Percentiles rank a stretch among this genome's conserved stretches.
phyloP scores from a whole-genome alignment of 1,140 invertebrate species.

The Sycophila sp. region DNA sequence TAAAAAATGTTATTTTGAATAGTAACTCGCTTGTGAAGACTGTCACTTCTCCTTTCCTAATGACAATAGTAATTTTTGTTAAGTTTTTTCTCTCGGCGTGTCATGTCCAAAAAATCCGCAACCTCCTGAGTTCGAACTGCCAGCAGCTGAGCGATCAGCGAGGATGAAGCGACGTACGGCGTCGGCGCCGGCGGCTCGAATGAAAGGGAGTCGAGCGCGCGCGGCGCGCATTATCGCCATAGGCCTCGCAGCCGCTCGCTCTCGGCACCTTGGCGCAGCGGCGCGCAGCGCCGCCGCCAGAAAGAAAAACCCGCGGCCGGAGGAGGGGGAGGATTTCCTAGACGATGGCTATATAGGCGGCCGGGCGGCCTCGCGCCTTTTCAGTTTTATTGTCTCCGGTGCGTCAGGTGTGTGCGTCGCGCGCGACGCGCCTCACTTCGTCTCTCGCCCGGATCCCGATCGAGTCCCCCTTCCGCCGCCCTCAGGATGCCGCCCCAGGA shows the following conservation, averaged over 20 bases:
- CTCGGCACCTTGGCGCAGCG: background rate
- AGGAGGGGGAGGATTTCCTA: conserved; percentile 1
- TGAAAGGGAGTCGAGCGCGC: conserved; percentile 1
- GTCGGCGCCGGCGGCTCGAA: background rate
- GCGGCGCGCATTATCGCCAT: too few relatives aligned
- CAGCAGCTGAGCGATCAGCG: too few relatives aligned
- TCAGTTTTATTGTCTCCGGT: conserved; percentile 26
- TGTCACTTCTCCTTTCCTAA: too few relatives aligned
- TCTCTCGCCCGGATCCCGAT: background rate
- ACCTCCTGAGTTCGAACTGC: too few relatives aligned
- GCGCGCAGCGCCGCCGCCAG: background rate
- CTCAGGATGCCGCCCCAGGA: conserved; percentile 29
- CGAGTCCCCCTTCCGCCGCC: too few relatives aligned
- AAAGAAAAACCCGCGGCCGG: background rate
- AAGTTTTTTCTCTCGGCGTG: too few relatives aligned
- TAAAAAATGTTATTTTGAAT: too few relatives aligned
- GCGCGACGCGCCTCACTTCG: background rate
- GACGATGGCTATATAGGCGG: conserved; percentile 33
- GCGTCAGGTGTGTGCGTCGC: background rate
- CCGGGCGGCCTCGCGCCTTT: background rate
- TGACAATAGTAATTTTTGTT: too few relatives aligned
- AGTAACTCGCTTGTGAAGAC: too few relatives aligned
- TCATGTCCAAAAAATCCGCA: too few relatives aligned
- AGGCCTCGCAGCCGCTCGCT: background rate
- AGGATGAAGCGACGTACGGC: too few relatives aligned